These are phyloP conservation scores for Drosophila bocqueti DNA, from an alignment of 1,140 invertebrate genomes.

Conservation along the genomic window DNA sequence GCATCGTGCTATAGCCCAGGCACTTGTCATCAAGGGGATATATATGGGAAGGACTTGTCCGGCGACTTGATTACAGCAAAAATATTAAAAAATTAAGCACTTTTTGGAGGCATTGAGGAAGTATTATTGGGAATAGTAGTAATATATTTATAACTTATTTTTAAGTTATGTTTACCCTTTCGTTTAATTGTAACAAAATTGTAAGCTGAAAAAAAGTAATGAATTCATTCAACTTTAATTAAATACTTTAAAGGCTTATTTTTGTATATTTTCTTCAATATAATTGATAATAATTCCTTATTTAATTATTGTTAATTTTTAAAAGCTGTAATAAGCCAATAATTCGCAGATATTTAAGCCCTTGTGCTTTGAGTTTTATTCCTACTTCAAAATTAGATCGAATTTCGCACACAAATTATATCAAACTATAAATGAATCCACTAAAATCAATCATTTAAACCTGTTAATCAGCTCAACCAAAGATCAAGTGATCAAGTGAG, in stretches of 20 bases:
- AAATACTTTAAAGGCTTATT: no score
- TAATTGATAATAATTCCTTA: no score
- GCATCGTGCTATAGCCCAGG: background rate
- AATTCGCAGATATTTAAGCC: background rate
- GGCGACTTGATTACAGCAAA: background rate
- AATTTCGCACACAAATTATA: background rate
- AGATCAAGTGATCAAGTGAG: background rate
- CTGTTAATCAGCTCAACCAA: background rate
- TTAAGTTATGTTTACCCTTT: background rate
- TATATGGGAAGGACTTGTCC: background rate
- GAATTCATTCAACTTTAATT: no score
- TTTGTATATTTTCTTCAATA: no score
- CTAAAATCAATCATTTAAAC: background rate
- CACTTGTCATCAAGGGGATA: constrained; percentile 16
- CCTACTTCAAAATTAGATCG: background rate
- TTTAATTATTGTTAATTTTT: no score
- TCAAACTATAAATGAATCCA: background rate
- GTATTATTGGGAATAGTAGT: background rate
- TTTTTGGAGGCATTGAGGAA: background rate
- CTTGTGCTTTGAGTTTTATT: background rate
- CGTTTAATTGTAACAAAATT: no score
- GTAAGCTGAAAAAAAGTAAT: no score
- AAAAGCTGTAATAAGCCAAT: background rate
- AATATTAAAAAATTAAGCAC: background rate
- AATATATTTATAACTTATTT: background rate